These are phyloP conservation scores for Aspidiotus rigidus DNA, from an alignment of 2,888 invertebrate species.

Conservation along the genomic window DNA sequence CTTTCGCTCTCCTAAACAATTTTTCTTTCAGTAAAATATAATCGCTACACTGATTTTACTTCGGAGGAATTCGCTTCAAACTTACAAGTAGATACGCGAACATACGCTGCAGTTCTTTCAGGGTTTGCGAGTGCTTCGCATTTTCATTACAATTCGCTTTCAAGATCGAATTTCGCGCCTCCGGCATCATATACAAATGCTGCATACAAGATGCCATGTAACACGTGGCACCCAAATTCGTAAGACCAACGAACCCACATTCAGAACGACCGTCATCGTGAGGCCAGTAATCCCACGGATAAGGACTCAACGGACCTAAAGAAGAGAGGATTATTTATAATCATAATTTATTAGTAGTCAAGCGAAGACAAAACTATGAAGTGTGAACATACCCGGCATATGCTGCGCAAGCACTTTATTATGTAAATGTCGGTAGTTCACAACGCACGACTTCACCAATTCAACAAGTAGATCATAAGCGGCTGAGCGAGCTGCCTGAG, in stretches of 20 bases:
- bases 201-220: conserved; percentile 98
- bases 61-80: conserved; percentile 6
- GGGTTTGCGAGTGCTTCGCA: conserved; percentile 69
- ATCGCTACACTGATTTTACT: neutral
- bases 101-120: conserved; percentile 85
- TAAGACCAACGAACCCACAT: conserved; percentile 88
- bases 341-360: neutral
- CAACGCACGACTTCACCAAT: conserved; percentile 70
- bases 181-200: conserved; percentile 95
- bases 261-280: conserved; percentile 89
- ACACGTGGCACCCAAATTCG: conserved; percentile 91
- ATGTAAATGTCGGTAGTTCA: conserved; percentile 76
- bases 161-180: conserved; percentile 74
- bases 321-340: neutral
- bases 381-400: conserved; percentile 54
- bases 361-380: neutral
- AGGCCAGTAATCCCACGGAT: conserved; percentile 98
- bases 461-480: conserved; percentile 87
- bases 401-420: conserved; percentile 77
- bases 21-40: neutral
- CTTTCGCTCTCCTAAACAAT: conserved; percentile 71
- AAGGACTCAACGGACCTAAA: conserved; percentile 64
- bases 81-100: conserved; percentile 78
- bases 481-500: conserved; percentile 75
- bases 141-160: conserved; percentile 60